Evolutionary conservation across 2,888 invertebrate genomes (phyloP).

Genomic region (Drosophila acutilabella): DNA sequence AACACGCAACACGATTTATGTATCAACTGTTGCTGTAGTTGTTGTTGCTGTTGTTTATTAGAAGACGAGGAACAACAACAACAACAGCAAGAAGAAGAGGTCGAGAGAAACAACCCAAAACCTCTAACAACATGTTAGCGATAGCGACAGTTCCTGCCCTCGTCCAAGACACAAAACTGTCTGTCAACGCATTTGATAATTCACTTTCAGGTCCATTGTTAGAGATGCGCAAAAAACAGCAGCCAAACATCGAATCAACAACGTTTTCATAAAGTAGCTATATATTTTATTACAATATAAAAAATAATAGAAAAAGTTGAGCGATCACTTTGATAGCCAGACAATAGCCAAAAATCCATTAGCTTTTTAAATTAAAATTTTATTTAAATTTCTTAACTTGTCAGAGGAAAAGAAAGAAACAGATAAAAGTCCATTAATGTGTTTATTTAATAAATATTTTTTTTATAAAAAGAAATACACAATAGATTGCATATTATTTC

Average conservation of each 20-base stretch:
- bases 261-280: background rate
- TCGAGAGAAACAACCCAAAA: background rate
- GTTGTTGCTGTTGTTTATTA: constrained; percentile 3
- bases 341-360: too few relatives aligned
- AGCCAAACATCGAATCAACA: background rate
- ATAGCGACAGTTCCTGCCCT: constrained; percentile 58
- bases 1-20: constrained; percentile 75
- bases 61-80: too few relatives aligned
- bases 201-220: constrained; percentile 57
- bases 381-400: too few relatives aligned
- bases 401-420: too few relatives aligned
- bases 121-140: constrained; percentile 20
- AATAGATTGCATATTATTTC: too few relatives aligned
- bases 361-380: too few relatives aligned
- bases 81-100: background rate
- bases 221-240: background rate
- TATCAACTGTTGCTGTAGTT: constrained; percentile 31
- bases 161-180: constrained; percentile 64
- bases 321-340: too few relatives aligned
- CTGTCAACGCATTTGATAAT: constrained; percentile 75
- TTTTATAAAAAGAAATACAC: too few relatives aligned
- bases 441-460: too few relatives aligned
- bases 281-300: too few relatives aligned
- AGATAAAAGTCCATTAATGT: too few relatives aligned
- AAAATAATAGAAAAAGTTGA: too few relatives aligned